Conservation (phyloP, 2,113 vertebrate species). For the Lates calcarifer region DNA sequence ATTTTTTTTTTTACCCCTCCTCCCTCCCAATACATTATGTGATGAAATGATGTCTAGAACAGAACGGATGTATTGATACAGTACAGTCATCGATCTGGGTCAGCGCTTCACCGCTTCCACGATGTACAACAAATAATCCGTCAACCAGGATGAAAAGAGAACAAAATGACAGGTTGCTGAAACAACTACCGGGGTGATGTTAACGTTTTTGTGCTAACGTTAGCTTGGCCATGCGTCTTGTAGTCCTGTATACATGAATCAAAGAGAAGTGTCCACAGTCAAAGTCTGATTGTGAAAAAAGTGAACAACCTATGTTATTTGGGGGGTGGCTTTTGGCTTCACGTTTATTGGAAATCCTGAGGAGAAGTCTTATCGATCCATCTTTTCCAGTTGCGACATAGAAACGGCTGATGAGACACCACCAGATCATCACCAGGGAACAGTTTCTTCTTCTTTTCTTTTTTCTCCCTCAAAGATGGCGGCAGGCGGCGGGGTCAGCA, state of each 20-base stretch:
- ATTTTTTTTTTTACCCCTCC: neutral
- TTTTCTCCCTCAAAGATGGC: conserved; percentile 27
- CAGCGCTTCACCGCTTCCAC: neutral
- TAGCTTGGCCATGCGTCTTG: conserved; percentile 68
- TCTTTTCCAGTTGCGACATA: conserved; percentile 70
- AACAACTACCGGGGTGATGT: conserved; percentile 36
- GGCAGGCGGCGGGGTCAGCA: conserved; percentile 45
- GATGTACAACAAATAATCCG: conserved; percentile 22
- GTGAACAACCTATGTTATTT: conserved; percentile 54
- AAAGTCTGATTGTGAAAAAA: conserved; percentile 54
- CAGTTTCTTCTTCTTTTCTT: conserved; percentile 8
- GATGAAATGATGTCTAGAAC: conserved; percentile 45
- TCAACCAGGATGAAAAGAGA: conserved; percentile 39
- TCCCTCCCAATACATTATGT: conserved; percentile 40
- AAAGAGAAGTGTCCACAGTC: conserved; percentile 50
- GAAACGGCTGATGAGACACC: conserved; percentile 24
- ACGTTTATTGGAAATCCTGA: conserved; percentile 77
- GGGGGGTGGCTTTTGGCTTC: conserved; percentile 76
- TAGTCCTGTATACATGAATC: conserved; percentile 56
- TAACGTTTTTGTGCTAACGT: conserved; percentile 67
- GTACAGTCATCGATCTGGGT: conserved; percentile 23
- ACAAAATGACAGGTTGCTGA: conserved; percentile 28
- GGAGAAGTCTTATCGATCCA: conserved; percentile 65
- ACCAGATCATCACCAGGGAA: conserved; percentile 16
- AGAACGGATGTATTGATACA: conserved; percentile 35